A percentile compares a stretch with the other conserved stretches of the same genome.
Evolutionary conservation across 2,113 vertebrate species (phyloP).

Genomic region (Camelus dromedarius): DNA sequence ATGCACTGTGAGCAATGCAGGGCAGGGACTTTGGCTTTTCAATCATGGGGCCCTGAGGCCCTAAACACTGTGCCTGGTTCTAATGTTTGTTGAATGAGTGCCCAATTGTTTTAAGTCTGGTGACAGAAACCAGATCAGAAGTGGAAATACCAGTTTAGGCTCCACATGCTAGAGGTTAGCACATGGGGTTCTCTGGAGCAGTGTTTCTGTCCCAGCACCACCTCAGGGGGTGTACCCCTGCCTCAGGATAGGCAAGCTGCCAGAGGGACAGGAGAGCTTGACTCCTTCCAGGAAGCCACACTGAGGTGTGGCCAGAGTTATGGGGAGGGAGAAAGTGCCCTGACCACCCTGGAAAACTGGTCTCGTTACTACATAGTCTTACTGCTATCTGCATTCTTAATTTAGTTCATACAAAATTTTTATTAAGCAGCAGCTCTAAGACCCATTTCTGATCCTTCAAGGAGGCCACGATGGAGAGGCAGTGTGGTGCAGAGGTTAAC

Average conservation of each 20-base stretch:
- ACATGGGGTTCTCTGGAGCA: neutral
- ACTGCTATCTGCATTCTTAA: neutral
- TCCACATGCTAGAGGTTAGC: neutral
- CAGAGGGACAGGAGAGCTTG: neutral
- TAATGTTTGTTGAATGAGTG: neutral
- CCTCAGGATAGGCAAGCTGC: neutral
- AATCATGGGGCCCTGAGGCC: neutral
- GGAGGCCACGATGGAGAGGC: neutral
- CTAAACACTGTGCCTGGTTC: neutral
- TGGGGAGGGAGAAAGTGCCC: neutral
- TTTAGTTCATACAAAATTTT: neutral
- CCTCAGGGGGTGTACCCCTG: neutral
- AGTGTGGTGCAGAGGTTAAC: too few relatives aligned
- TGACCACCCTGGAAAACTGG: neutral
- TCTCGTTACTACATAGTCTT: neutral
- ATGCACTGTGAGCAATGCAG: neutral
- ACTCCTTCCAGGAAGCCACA: neutral
- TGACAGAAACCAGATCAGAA: conserved; percentile 51
- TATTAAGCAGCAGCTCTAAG: neutral
- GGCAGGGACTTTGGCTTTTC: neutral
- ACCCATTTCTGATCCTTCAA: neutral
- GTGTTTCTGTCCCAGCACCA: neutral
- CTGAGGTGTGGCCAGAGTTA: neutral
- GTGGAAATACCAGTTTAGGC: conserved; percentile 59
- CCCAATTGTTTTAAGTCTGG: neutral